Evolutionary conservation across 2,797 vertebrate species (phyloP).

Genomic region (Crax fasciolata): DNA sequence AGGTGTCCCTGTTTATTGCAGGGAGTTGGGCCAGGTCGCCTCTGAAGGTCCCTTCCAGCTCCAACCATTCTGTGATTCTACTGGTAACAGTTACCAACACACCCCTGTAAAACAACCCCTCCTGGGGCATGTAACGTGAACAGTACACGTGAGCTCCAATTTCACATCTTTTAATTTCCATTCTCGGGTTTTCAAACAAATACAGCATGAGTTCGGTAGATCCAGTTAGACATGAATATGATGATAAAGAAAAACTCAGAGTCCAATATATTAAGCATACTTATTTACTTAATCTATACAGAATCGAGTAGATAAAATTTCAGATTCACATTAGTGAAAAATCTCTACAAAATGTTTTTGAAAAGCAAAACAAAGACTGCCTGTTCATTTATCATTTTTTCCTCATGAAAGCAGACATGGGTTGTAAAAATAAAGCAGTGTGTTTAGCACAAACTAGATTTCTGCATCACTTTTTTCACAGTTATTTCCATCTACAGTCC

Average conservation of each 20-base stretch:
- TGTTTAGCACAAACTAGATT: slow-evolving; percentile 88
- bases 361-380: slow-evolving; percentile 92
- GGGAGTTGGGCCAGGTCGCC: too few species aligned
- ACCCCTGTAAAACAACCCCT: rapidly evolving
- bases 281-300: slow-evolving; percentile 89
- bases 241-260: slow-evolving; percentile 81
- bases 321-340: slow-evolving; percentile 89
- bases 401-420: slow-evolving; percentile 84
- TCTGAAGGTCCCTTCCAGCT: too few species aligned
- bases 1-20: too few species aligned
- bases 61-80: too few species aligned
- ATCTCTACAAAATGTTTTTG: slow-evolving; percentile 98
- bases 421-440: slow-evolving; percentile 90
- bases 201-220: not conserved
- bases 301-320: slow-evolving; percentile 88
- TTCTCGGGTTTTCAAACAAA: not conserved
- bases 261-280: slow-evolving; percentile 84
- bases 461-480: slow-evolving; percentile 90
- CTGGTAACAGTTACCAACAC: rapidly evolving
- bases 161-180: not conserved
- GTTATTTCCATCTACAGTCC: slow-evolving; percentile 91
- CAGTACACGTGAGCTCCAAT: rapidly evolving
- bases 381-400: slow-evolving; percentile 88
- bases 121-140: not conserved
- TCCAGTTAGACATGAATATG: not conserved